phyloP scores from a whole-genome alignment of 1,140 invertebrate genomes.

The Drosophila subpulchrella region DNA sequence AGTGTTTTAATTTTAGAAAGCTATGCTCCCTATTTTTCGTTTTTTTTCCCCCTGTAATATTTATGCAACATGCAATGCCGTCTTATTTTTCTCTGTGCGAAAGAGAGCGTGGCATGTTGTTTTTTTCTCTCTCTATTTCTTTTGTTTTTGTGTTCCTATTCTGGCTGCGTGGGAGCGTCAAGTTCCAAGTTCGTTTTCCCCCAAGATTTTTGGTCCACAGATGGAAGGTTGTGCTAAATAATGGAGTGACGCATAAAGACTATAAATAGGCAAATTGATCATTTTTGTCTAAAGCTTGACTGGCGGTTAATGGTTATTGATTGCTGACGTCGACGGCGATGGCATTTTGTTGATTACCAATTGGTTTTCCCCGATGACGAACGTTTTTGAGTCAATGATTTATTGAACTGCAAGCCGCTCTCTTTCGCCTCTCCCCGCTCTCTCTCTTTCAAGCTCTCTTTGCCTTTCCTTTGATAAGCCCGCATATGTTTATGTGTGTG shows the following conservation, averaged over 20 bases:
- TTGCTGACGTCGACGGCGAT: constrained; percentile 57
- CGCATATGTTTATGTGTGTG: constrained; percentile 24
- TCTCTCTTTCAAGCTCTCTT: constrained; percentile 9
- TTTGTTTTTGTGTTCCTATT: constrained; percentile 16
- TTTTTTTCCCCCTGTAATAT: constrained; percentile 49
- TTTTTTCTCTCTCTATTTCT: not conserved
- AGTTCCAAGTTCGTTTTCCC: constrained; percentile 60
- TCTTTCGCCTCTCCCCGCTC: constrained; percentile 20
- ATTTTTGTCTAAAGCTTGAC: constrained; percentile 24
- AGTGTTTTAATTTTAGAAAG: constrained; percentile 79
- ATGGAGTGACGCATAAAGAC: constrained; percentile 52
- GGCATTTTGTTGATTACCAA: constrained; percentile 48
- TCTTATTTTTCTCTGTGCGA: constrained; percentile 32
- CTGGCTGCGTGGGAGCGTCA: constrained; percentile 65
- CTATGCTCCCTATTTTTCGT: constrained; percentile 43
- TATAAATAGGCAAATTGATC: constrained; percentile 36
- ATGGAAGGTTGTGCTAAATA: constrained; percentile 38
- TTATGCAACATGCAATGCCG: constrained; percentile 73
- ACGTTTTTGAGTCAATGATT: constrained; percentile 34
- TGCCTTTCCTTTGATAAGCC: constrained; percentile 45
- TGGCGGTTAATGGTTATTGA: constrained; percentile 69
- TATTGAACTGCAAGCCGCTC: constrained; percentile 51
- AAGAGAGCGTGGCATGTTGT: constrained; percentile 49
- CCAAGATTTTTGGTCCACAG: constrained; percentile 38
- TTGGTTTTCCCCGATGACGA: constrained; percentile 29